Evolutionary conservation across 1,140 invertebrate species (phyloP).

Genomic region (Antheraea pernyi): DNA sequence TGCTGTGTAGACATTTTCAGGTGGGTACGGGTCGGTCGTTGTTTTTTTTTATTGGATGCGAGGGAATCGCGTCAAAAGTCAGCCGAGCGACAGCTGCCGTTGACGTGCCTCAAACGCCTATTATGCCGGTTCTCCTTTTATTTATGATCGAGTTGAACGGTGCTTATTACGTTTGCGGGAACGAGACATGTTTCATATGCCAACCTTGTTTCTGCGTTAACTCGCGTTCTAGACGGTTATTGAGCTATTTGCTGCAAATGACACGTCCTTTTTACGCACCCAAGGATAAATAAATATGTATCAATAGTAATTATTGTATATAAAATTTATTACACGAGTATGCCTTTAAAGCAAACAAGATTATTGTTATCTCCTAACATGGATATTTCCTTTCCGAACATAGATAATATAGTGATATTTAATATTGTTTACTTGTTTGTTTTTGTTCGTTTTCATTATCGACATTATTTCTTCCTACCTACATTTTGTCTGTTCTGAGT

Average conservation of each 20-base stretch:
- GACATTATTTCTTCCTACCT: too few relatives aligned
- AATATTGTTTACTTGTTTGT: too few relatives aligned
- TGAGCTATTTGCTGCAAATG: slow-evolving; percentile 33
- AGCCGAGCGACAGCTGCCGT: slow-evolving; percentile 53
- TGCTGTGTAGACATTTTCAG: slow-evolving; percentile 18
- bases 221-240: slow-evolving; percentile 49
- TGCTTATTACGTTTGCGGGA: slow-evolving; percentile 60
- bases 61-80: slow-evolving; percentile 43
- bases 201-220: slow-evolving; percentile 38
- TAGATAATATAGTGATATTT: too few relatives aligned
- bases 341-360: too few relatives aligned
- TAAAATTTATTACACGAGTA: too few relatives aligned
- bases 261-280: too few relatives aligned
- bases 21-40: slow-evolving; percentile 18
- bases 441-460: too few relatives aligned
- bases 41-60: slow-evolving; percentile 46
- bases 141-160: slow-evolving; percentile 64
- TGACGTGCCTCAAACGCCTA: slow-evolving; percentile 55
- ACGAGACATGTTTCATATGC: slow-evolving; percentile 59
- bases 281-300: too few relatives aligned
- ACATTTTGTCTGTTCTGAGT: too few relatives aligned
- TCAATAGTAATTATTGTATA: too few relatives aligned
- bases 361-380: too few relatives aligned
- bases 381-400: too few relatives aligned
- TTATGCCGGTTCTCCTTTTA: slow-evolving; percentile 57